Percentiles rank a stretch among this genome's conserved stretches.
These are phyloP conservation scores for Synanthedon vespiformis DNA, from an alignment of 2,888 invertebrate genomes.

Conservation along the genomic window DNA sequence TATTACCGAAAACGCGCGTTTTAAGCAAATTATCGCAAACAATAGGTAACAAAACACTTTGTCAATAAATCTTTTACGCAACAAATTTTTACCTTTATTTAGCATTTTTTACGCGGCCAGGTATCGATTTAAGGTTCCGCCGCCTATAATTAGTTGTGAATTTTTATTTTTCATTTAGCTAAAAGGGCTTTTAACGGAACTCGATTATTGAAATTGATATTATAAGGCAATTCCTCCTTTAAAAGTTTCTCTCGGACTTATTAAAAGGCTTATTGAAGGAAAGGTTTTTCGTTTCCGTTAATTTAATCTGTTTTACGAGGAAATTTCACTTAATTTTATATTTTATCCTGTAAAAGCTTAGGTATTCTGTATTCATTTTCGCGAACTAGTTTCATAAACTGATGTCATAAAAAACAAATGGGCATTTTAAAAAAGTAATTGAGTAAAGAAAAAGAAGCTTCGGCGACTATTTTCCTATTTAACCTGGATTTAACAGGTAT, in stretches of 20 bases:
- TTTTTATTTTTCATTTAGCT: background rate
- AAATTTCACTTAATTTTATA: no score
- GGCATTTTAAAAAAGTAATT: no score
- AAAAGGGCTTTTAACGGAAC: background rate
- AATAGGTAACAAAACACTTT: background rate
- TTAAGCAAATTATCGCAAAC: slow-evolving; percentile 1
- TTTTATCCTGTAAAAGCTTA: no score
- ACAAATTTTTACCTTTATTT: slow-evolving; percentile 4
- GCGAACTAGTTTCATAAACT: no score
- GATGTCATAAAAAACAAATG: no score
- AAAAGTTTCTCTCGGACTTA: background rate
- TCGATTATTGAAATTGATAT: background rate
- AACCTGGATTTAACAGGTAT: no score
- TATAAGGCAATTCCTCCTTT: background rate
- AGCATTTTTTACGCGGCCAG: slow-evolving; percentile 1
- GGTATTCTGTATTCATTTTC: no score
- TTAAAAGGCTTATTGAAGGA: no score
- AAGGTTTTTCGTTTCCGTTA: no score
- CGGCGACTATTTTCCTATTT: no score
- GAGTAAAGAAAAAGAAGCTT: no score
- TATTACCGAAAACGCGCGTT: background rate
- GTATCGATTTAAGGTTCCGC: background rate
- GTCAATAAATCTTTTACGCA: slow-evolving; percentile 5
- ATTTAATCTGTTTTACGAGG: no score
- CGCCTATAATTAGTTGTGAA: background rate